These are phyloP conservation scores for Perodicticus potto DNA, from an alignment of 2,797 vertebrate species.

Conservation along the genomic window DNA sequence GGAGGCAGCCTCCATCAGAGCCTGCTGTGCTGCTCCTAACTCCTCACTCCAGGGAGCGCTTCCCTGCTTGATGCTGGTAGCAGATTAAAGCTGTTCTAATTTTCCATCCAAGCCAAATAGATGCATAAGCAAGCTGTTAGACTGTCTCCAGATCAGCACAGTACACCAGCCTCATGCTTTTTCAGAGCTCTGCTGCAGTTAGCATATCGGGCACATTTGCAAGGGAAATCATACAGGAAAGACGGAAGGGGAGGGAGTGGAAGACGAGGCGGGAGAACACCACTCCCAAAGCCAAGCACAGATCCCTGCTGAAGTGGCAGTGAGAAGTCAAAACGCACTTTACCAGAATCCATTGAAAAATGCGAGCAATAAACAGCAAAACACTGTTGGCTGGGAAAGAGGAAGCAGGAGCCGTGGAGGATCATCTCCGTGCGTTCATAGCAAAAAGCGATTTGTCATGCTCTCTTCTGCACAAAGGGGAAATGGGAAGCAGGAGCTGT, in stretches of 20 bases:
- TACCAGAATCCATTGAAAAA: not conserved
- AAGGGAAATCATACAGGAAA: slow-evolving; percentile 78
- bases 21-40: slow-evolving; percentile 84
- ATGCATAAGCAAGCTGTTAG: slow-evolving; percentile 90
- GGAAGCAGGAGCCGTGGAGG: accelerated
- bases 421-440: not conserved
- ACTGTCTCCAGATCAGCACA: slow-evolving; percentile 76
- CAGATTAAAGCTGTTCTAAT: slow-evolving; percentile 90
- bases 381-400: not conserved
- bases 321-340: not conserved
- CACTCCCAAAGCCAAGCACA: not conserved
- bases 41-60: slow-evolving; percentile 87
- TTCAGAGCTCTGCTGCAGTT: slow-evolving; percentile 64
- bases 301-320: not conserved
- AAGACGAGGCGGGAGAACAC: not conserved
- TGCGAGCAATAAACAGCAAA: accelerated
- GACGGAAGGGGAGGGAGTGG: not conserved
- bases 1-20: slow-evolving; percentile 82
- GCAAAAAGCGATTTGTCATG: not conserved
- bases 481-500: accelerated
- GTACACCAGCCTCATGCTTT: slow-evolving; percentile 73
- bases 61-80: slow-evolving; percentile 86
- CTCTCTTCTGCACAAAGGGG: not conserved
- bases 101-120: slow-evolving; percentile 90
- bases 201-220: slow-evolving; percentile 84